Conservation (phyloP, 2,113 vertebrate genomes). For the Rattus rattus region DNA sequence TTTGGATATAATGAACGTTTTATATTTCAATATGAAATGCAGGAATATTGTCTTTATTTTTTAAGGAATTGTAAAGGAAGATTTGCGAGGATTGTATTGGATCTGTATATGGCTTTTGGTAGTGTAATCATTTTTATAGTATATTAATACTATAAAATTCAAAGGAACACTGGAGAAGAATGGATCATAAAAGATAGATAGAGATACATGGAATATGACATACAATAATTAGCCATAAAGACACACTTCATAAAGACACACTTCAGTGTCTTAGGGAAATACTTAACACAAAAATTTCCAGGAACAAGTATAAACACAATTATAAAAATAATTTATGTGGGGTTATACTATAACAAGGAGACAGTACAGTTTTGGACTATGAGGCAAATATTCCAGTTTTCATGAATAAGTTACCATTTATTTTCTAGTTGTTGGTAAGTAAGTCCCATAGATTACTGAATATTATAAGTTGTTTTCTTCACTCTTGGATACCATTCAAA, state of each 20-base stretch:
- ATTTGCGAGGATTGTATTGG: no score
- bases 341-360: neutral
- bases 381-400: neutral
- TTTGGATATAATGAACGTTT: neutral
- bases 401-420: no score
- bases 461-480: neutral
- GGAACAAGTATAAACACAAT: neutral
- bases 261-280: neutral
- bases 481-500: neutral
- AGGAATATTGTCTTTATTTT: neutral
- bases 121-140: neutral
- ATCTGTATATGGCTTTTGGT: neutral
- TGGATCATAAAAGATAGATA: neutral
- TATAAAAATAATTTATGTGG: neutral
- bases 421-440: neutral
- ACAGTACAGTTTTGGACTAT: neutral
- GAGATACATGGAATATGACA: neutral
- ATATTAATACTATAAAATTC: neutral
- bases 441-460: neutral
- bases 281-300: neutral
- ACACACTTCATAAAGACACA: neutral
- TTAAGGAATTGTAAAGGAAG: neutral
- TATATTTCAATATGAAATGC: neutral
- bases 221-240: neutral
- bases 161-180: neutral